Evolutionary conservation across 2,797 vertebrate species (phyloP).

Genomic region (Muscicapa comitata): DNA sequence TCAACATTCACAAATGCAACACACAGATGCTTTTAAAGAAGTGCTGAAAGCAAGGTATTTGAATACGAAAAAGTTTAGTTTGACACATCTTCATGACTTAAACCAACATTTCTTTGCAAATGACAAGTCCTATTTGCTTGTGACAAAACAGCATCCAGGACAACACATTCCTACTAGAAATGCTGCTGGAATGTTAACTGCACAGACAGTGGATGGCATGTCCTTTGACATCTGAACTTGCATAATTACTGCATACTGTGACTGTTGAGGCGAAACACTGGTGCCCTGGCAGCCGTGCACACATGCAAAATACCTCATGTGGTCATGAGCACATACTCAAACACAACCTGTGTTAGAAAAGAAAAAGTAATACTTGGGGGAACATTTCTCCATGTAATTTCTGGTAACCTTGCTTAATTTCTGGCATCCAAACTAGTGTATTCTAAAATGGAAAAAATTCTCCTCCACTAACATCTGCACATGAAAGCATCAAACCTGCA

Average conservation of each 20-base stretch:
- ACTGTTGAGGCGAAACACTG: background rate
- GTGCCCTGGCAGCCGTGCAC: background rate
- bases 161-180: background rate
- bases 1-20: background rate
- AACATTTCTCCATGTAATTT: background rate
- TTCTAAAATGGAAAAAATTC: background rate
- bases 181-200: background rate
- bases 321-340: background rate
- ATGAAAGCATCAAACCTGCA: slow-evolving; percentile 31
- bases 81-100: background rate
- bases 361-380: background rate
- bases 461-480: background rate
- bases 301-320: background rate
- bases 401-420: background rate
- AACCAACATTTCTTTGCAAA: background rate
- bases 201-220: background rate
- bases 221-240: background rate
- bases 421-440: background rate
- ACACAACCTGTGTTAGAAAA: background rate
- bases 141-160: background rate
- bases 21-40: background rate
- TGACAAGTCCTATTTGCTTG: background rate
- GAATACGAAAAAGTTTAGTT: background rate
- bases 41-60: background rate
- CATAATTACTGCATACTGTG: background rate